Percentiles rank a stretch among this genome's conserved stretches.
phyloP scores from a whole-genome alignment of 2,888 invertebrate species.

The Agrotis exclamationis region DNA sequence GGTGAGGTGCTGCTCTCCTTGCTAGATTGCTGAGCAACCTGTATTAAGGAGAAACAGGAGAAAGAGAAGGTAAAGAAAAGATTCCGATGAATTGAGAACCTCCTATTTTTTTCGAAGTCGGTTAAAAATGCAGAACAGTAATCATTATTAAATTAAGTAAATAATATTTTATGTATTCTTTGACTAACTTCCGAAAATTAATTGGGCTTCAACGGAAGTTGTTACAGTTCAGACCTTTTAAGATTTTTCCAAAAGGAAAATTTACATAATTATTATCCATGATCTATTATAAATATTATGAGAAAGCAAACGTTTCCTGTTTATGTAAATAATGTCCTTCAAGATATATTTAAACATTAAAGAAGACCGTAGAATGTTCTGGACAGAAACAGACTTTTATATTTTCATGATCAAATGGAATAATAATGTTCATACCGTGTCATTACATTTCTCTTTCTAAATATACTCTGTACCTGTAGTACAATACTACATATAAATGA shows the following conservation, averaged over 20 bases:
- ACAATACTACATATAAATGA: too few relatives aligned
- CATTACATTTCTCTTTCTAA: neutral
- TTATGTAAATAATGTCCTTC: neutral
- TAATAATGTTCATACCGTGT: neutral
- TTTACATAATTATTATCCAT: neutral
- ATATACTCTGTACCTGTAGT: neutral
- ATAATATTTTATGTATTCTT: neutral
- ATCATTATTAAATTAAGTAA: too few relatives aligned
- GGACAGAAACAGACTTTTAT: neutral
- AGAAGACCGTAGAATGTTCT: neutral
- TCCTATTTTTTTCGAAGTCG: too few relatives aligned
- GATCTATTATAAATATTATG: too few relatives aligned
- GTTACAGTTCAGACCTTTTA: neutral
- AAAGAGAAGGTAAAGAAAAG: too few relatives aligned
- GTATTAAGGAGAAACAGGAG: too few relatives aligned
- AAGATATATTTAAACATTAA: neutral
- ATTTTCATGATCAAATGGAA: constrained; percentile 17
- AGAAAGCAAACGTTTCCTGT: neutral
- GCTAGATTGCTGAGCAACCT: too few relatives aligned
- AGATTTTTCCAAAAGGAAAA: neutral
- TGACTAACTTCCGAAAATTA: neutral
- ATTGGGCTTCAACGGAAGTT: neutral
- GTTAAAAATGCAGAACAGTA: too few relatives aligned
- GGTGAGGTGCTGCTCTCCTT: too few relatives aligned
- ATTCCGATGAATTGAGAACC: too few relatives aligned